Evolutionary conservation across 2,888 invertebrate genomes (phyloP), one percentile per base, ranked within the genome.

Genomic region (Archaeoteleia sp.): DNA sequence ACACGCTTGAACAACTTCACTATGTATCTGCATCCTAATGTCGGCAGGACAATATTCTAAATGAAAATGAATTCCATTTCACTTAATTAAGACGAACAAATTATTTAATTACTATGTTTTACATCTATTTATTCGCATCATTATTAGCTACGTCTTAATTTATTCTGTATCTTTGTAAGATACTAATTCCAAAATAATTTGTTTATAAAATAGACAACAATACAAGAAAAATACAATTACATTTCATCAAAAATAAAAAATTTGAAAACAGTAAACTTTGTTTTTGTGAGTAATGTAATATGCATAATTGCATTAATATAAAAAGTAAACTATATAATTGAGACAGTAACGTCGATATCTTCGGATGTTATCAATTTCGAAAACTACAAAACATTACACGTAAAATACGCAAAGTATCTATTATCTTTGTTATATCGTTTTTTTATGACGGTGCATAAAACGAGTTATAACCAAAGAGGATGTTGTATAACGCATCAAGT

Each of bases 1-100:
- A 60, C 43, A 54, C 57, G 63, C 62, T 42, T 34, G 49, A 48
- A 53, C 53, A 53, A 58, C 48, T 27, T 37, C 48, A 43, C 54
- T 45, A 53, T 17, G 9, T 46, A 46, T 54, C 46, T 15, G 53
- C 27, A n/a, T 40, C 2, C 29, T 43, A 49, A 48, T 60, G 35
- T n/a, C 7, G 14, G 42, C 40, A 49, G 42, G 58, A 43, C 58
- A 35, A 49, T 60, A 60, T 49, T 60, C 58, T 49, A 13, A 34
- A 15, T 42, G 40, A 20, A 49, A 2, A 15, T 15, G 12, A 15
- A 12, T 7, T 17, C 23, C 13, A 20, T 23, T 23, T 9, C n/a
- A 23, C 5, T 12, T 34, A 2, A 7, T n/a, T n/a, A n/a, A n/a
- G n/a, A n/a, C n/a, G n/a, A n/a, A n/a, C n/a, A n/a, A n/a, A n/a